These are phyloP conservation scores for Rafetus swinhoei DNA, from an alignment of 2,113 vertebrate genomes.

Conservation along the genomic window DNA sequence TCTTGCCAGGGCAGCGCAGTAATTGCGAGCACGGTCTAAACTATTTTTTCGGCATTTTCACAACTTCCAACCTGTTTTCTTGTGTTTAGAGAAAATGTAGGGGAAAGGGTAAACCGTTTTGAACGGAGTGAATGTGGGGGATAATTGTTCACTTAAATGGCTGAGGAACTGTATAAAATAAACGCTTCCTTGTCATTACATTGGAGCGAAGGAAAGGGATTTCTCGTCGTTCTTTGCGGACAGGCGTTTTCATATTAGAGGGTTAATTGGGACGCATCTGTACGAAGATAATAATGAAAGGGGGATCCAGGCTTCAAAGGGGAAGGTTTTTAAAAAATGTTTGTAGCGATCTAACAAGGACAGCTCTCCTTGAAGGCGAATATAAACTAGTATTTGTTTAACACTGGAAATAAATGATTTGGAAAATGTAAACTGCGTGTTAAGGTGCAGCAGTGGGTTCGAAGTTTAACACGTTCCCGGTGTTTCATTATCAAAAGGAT, in stretches of 20 bases:
- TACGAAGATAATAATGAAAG: neutral
- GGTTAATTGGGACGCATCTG: conserved; percentile 5
- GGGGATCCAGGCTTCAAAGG: neutral
- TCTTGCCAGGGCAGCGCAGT: neutral
- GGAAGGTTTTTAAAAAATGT: neutral
- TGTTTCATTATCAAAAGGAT: neutral
- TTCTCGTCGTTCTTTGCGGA: neutral
- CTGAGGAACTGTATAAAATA: no score
- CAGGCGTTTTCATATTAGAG: neutral
- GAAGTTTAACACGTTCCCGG: neutral
- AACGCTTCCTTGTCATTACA: neutral
- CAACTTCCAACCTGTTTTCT: neutral
- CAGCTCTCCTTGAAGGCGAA: neutral
- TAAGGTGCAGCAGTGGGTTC: neutral
- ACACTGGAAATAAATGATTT: neutral
- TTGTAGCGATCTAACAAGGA: neutral
- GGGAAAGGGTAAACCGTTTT: neutral
- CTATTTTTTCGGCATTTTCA: neutral
- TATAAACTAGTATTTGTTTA: neutral
- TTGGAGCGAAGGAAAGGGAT: neutral
- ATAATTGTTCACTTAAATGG: no score
- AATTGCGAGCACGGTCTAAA: neutral
- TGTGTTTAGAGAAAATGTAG: neutral
- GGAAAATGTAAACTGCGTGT: accelerated
- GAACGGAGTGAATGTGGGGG: neutral